Conservation (phyloP, 2,888 invertebrate genomes). For the Leucoma salicis region DNA sequence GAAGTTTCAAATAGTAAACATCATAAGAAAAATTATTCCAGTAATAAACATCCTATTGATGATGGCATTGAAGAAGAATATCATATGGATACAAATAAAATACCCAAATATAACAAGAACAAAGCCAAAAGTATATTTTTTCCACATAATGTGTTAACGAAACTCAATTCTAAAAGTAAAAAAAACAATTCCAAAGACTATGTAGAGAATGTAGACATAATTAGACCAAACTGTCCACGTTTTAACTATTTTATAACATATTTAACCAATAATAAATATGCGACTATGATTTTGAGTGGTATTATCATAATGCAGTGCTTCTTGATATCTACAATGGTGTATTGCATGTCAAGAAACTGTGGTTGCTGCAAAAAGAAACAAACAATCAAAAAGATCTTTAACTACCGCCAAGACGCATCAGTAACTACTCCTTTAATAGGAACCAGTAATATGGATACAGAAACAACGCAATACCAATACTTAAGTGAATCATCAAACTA, state of each 20-base stretch:
- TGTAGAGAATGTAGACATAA: not conserved
- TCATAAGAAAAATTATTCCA: not conserved
- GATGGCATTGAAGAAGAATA: not conserved
- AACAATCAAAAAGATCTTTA: slow-evolving; percentile 54
- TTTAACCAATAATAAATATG: slow-evolving; percentile 32
- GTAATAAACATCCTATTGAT: not conserved
- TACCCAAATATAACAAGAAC: not conserved
- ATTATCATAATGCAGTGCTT: slow-evolving; percentile 54
- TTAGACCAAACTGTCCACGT: not conserved
- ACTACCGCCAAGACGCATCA: slow-evolving; percentile 61
- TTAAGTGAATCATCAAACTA: slow-evolving; percentile 54
- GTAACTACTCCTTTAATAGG: slow-evolving; percentile 66
- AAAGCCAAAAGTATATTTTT: not conserved
- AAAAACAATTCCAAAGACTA: not conserved
- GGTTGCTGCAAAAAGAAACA: slow-evolving; percentile 38
- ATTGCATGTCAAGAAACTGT: slow-evolving; percentile 44
- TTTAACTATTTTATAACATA: not conserved
- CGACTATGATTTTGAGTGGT: slow-evolving; percentile 36
- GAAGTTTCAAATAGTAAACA: not conserved
- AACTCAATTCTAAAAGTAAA: not conserved
- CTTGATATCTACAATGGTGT: slow-evolving; percentile 53
- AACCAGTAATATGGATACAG: slow-evolving; percentile 62
- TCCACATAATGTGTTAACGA: not conserved
- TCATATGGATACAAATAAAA: not conserved
- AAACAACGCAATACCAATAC: slow-evolving; percentile 57